phyloP scores from a whole-genome alignment of 2,113 vertebrate species.

The Zapus hudsonius region DNA sequence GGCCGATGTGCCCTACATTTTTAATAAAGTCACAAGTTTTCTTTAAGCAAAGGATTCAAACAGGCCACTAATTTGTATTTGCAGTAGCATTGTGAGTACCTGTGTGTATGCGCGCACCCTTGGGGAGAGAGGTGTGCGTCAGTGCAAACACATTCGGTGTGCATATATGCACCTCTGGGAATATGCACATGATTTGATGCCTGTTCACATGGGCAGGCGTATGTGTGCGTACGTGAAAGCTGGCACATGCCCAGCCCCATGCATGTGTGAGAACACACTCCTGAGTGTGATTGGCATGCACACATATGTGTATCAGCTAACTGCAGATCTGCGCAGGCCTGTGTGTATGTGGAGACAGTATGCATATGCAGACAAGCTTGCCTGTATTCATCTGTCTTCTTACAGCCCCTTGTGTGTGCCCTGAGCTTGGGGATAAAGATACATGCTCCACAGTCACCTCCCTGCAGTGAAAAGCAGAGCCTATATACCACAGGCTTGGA shows the following conservation, averaged over 20 bases:
- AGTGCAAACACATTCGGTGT: not conserved
- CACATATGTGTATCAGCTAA: not conserved
- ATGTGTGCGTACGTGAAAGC: not conserved
- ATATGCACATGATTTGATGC: not conserved
- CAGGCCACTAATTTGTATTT: constrained; percentile 65
- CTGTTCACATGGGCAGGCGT: not conserved
- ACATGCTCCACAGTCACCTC: no score
- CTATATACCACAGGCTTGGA: not conserved
- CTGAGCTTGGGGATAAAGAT: not conserved
- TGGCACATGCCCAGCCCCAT: not conserved
- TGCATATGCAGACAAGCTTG: not conserved
- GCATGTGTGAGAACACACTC: not conserved
- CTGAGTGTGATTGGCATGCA: not conserved
- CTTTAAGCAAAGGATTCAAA: constrained; percentile 81
- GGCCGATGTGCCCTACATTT: constrained; percentile 82
- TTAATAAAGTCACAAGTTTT: constrained; percentile 82
- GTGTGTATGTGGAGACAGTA: no score
- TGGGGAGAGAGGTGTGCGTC: not conserved
- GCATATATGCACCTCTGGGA: not conserved
- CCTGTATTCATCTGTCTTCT: not conserved
- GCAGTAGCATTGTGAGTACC: not conserved
- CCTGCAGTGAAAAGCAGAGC: not conserved
- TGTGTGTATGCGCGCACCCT: not conserved
- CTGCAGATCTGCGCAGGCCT: no score
- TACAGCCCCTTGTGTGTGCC: not conserved